phyloP scores from a whole-genome alignment of 2,888 invertebrate species.

The Candidula unifasciata region DNA sequence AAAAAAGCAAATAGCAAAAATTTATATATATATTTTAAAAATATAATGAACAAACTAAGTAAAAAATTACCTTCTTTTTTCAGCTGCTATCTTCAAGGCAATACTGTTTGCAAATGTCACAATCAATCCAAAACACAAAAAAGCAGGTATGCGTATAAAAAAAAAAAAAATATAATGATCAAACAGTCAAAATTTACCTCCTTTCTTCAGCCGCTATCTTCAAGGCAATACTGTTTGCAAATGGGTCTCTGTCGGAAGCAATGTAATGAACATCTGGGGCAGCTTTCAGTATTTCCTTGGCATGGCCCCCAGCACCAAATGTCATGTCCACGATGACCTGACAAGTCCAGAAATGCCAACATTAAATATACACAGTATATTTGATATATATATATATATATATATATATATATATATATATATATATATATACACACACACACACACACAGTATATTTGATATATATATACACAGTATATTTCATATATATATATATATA shows the following conservation, averaged over 20 bases:
- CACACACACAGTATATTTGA: too few species aligned
- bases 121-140: too few species aligned
- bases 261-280: conserved; percentile 44
- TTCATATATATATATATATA: too few species aligned
- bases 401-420: conserved; percentile 26
- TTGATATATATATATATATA: neutral
- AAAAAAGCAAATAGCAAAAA: too few species aligned
- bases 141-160: neutral
- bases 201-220: conserved; percentile 32
- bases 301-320: conserved; percentile 96
- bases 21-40: too few species aligned
- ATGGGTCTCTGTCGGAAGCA: conserved; percentile 88
- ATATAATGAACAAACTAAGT: neutral
- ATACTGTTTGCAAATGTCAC: conserved; percentile 83
- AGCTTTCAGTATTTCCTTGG: conserved; percentile 83
- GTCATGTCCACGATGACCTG: conserved; percentile 92
- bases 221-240: conserved; percentile 80
- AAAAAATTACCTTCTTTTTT: conserved; percentile 23
- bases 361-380: too few species aligned
- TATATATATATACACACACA: neutral
- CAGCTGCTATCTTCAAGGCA: conserved; percentile 33
- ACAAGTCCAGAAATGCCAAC: neutral
- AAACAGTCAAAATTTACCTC: neutral
- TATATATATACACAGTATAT: too few species aligned
- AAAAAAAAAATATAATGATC: neutral